phyloP scores from a whole-genome alignment of 2,888 invertebrate species.

The Baccha elongata region DNA sequence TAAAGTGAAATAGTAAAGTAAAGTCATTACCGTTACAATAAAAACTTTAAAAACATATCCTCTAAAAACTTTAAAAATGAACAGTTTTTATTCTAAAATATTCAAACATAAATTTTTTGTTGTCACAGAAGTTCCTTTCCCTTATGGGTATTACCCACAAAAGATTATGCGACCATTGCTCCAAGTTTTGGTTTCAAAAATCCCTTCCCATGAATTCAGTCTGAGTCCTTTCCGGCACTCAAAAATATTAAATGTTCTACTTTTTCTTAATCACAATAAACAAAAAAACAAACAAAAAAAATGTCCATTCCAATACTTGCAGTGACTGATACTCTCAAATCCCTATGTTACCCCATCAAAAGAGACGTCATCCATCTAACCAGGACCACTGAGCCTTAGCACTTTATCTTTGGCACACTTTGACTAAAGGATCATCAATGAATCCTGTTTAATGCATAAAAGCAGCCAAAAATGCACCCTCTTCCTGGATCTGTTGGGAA shows the following conservation, averaged over 20 bases:
- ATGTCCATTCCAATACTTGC: slow-evolving; percentile 16
- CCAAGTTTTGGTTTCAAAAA: no score
- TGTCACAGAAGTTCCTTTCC: no score
- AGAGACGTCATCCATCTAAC: slow-evolving; percentile 6
- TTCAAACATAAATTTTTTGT: no score
- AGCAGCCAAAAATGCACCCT: slow-evolving; percentile 48
- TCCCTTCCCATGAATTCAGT: no score
- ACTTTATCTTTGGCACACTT: slow-evolving; percentile 16
- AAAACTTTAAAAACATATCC: no score
- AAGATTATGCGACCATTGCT: no score
- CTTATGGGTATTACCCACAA: no score
- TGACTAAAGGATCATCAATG: slow-evolving; percentile 42
- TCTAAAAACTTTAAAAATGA: no score
- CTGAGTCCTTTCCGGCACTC: slow-evolving; percentile 22
- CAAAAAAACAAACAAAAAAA: not conserved
- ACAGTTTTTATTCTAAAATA: no score
- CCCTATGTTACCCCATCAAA: slow-evolving; percentile 16
- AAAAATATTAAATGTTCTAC: slow-evolving; percentile 35
- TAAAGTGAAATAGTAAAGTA: no score
- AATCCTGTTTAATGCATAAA: slow-evolving; percentile 25
- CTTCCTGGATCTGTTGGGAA: not conserved
- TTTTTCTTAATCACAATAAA: not conserved
- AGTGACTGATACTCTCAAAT: slow-evolving; percentile 17
- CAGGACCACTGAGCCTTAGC: slow-evolving; percentile 7
- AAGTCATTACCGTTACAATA: no score